Evolutionary conservation across 2,888 invertebrate species (phyloP).

Genomic region (Phoronis australis): DNA sequence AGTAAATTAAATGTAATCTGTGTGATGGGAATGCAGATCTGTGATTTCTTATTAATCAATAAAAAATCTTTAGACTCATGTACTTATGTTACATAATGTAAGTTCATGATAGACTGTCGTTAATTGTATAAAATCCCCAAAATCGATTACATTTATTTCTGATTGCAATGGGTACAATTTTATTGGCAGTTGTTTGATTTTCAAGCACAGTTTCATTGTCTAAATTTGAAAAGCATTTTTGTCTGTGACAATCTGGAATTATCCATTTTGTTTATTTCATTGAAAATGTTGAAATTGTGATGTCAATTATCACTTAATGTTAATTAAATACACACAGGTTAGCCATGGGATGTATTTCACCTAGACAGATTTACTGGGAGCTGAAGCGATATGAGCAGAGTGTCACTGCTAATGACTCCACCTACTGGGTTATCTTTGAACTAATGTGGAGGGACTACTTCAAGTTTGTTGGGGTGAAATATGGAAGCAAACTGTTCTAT

Average conservation of each 20-base stretch:
- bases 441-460: slow-evolving; percentile 44
- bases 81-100: too few species aligned
- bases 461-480: slow-evolving; percentile 37
- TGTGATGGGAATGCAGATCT: too few species aligned
- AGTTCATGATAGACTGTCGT: too few species aligned
- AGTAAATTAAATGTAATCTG: too few species aligned
- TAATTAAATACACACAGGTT: too few species aligned
- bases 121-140: too few species aligned
- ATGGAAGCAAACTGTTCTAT: slow-evolving; percentile 34
- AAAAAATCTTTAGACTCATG: too few species aligned
- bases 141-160: too few species aligned
- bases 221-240: background rate
- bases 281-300: too few species aligned
- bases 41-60: too few species aligned
- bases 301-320: background rate
- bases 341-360: slow-evolving; percentile 38
- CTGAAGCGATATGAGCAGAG: slow-evolving; percentile 35
- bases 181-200: too few species aligned
- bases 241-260: background rate
- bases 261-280: background rate
- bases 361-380: slow-evolving; percentile 36
- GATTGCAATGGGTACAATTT: too few species aligned
- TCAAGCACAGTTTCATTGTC: background rate
- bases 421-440: slow-evolving; percentile 45
- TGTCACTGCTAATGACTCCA: slow-evolving; percentile 35